Evolutionary conservation across 92 coral and sea anemone genomes (phyloP), one percentile per base, ranked within the genome.

Genomic region (Ricordea florida): DNA sequence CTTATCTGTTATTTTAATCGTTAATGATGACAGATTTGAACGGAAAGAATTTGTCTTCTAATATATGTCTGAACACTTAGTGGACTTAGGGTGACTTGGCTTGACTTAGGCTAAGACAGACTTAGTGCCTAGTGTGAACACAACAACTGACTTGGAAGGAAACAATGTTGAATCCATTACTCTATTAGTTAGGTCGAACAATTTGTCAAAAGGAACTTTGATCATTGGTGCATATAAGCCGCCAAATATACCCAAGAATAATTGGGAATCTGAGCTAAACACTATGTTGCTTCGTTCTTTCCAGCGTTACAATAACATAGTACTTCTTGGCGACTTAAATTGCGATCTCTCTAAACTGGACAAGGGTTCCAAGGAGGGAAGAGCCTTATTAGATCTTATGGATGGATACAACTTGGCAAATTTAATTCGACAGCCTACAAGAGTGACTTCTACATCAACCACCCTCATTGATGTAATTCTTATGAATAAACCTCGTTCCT

Each of bases 121-220:
- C 58, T 51, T 23, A 51, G 58, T 51, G 33, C n/a, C 14, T 51
- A 51, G 58, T 51, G 58, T 51, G 58, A 51, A 51, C 58, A 13
- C 58, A 51, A 46, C 52, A 0, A 46, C 9, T 46, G 22, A 35
- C 13, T 35, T 53, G 61, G 61, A 53, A 53, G 40, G 61, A 16
- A 53, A 53, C 30, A 3, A 53, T 24, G 30, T 53, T 18, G 61
- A 53, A 53, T 53, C 36, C 14, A 53, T 53, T 20, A 37, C 61
- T 53, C 61, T 25, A 37, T 37, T 53, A 37, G 61, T 53, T 15
- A 34, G n/a, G 35, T 22, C 61, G 9, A 53, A 24, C 16, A 53
- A 24, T 34, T 53, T 37, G 30, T 53, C 38, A 11, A 53, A 25
- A 20, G 15, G 35, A 21, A 53, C 61, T 9, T 37, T 53, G 61